Conservation (phyloP, 2,888 invertebrate genomes). For the Drosophila austrosaltans region DNA sequence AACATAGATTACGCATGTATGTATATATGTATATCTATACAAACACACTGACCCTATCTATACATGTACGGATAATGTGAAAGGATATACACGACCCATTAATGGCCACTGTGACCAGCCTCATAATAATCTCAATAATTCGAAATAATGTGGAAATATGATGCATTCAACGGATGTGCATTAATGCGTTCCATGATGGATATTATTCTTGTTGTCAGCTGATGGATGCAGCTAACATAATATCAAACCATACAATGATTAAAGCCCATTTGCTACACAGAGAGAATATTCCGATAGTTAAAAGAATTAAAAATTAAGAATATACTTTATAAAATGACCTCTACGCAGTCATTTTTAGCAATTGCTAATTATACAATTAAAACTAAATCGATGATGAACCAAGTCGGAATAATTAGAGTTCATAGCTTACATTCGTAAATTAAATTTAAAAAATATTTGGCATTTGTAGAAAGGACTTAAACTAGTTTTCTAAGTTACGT, state of each 20-base stretch:
- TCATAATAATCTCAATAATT: slow-evolving; percentile 45
- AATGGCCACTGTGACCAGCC: slow-evolving; percentile 26
- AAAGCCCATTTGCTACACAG: slow-evolving; percentile 33
- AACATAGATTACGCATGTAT: slow-evolving; percentile 27
- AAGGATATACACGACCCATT: neutral
- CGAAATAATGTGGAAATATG: slow-evolving; percentile 30
- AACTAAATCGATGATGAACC: too few species aligned
- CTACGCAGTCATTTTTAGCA: too few species aligned
- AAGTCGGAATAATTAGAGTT: too few species aligned
- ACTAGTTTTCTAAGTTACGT: too few species aligned
- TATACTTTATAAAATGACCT: too few species aligned
- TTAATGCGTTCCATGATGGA: slow-evolving; percentile 52
- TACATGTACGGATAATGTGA: neutral
- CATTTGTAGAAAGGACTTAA: too few species aligned
- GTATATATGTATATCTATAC: neutral
- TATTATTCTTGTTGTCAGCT: slow-evolving; percentile 26
- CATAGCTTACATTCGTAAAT: too few species aligned
- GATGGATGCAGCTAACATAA: slow-evolving; percentile 5
- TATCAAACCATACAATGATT: slow-evolving; percentile 16
- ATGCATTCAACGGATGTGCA: slow-evolving; percentile 44
- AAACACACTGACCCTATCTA: too few species aligned
- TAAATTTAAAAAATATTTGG: too few species aligned
- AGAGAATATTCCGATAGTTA: neutral
- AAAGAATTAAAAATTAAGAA: too few species aligned
- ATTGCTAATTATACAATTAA: too few species aligned